Conservation (phyloP, 1,140 invertebrate species). For the Lepidurus couesii region DNA sequence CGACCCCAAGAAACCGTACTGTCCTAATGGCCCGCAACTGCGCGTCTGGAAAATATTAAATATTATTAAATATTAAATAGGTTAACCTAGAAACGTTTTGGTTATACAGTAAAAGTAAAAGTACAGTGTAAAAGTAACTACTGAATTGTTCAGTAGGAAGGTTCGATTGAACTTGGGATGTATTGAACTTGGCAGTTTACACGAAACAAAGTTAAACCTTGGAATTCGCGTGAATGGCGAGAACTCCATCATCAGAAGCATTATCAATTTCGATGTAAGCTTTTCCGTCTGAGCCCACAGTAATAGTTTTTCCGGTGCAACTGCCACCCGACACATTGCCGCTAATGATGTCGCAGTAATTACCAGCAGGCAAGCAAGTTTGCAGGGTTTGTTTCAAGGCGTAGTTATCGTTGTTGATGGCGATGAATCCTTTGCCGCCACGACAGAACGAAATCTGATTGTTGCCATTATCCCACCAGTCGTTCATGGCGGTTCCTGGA, state of each 20-base stretch:
- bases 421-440: slow-evolving; percentile 62
- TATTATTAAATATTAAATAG: too few relatives aligned
- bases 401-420: slow-evolving; percentile 58
- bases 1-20: too few relatives aligned
- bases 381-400: slow-evolving; percentile 52
- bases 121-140: too few relatives aligned
- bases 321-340: slow-evolving; percentile 54
- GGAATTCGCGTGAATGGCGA: slow-evolving; percentile 61
- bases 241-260: slow-evolving; percentile 59
- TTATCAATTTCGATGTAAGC: slow-evolving; percentile 57
- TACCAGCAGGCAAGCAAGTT: slow-evolving; percentile 68
- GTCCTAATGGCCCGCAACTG: too few relatives aligned
- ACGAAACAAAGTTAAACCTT: background rate
- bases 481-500: slow-evolving; percentile 47
- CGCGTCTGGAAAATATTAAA: too few relatives aligned
- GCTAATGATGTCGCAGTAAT: slow-evolving; percentile 82
- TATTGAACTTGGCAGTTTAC: background rate
- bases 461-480: slow-evolving; percentile 68
- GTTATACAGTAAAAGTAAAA: too few relatives aligned
- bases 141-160: too few relatives aligned
- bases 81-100: too few relatives aligned
- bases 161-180: too few relatives aligned
- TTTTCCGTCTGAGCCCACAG: slow-evolving; percentile 56
- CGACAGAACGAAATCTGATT: slow-evolving; percentile 72
- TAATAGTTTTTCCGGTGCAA: slow-evolving; percentile 65